Evolutionary conservation across 2,888 invertebrate genomes (phyloP), one percentile per base, ranked within the genome.

Genomic region (Tetheella fluctuosa): DNA sequence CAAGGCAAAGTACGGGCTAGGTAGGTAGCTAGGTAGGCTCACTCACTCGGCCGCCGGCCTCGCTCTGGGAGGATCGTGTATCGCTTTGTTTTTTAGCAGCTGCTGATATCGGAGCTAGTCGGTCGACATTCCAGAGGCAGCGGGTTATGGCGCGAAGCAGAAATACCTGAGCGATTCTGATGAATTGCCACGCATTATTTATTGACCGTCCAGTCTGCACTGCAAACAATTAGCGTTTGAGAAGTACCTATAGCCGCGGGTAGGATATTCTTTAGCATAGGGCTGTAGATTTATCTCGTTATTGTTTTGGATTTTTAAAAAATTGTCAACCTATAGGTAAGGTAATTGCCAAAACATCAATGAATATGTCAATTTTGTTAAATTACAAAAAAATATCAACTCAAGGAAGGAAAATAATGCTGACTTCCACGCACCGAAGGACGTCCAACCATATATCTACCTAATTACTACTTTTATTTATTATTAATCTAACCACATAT

Each of bases 91-190:
- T 79, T 78, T 74, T 72, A 74, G 69, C 74, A 69, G 72, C 77
- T 73, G 80, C 78, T 77, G 75, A 83, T 77, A 81, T 85, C 84
- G 83, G 71, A 85, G 83, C 87, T 83, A 81, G 90, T 85, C 85
- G 65, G 85, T 88, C 90, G 86, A 80, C 92, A 92, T 92, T 92
- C 91, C 91, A 75, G 65, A 79, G 83, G 64, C 81, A 74, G 77
- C 81, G 81, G 85, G 81, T 90, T 90, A 89, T 89, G 86, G 91
- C 86, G 90, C 89, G 88, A 91, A 89, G 85, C 85, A 83, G 79
- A 87, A 90, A 90, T 92, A 86, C 88, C 87, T 85, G 79, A 82
- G 83, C 83, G 81, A 79, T 87, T 85, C 84, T 85, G 88, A 90
- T 87, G 88, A 88, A 91, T 89, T 89, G 83, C 80, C 75, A 69